Evolutionary conservation across 2,113 vertebrate genomes (phyloP).

Genomic region (Pterocles gutturalis): DNA sequence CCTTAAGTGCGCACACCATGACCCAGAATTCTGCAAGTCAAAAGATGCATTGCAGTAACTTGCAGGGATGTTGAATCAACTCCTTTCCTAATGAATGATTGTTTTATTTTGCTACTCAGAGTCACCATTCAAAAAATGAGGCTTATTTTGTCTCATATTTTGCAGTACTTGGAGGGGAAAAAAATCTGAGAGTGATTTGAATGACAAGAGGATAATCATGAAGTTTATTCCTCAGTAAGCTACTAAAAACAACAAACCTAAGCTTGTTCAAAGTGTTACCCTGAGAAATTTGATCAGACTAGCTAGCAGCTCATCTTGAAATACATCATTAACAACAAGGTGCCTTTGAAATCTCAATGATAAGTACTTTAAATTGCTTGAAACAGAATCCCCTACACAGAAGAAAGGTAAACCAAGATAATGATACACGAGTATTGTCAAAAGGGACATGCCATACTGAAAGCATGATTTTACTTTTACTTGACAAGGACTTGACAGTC

Average conservation of each 20-base stretch:
- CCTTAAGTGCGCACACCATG: background rate
- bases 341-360: background rate
- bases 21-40: background rate
- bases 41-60: background rate
- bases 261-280: background rate
- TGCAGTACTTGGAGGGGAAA: background rate
- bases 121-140: background rate
- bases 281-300: conserved; percentile 1
- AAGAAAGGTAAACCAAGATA: background rate
- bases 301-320: background rate
- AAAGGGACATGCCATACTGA: background rate
- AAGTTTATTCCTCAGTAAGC: background rate
- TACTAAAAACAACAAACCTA: background rate
- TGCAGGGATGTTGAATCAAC: background rate
- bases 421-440: background rate
- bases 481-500: background rate
- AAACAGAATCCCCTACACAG: background rate
- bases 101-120: background rate
- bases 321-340: background rate
- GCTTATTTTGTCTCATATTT: background rate
- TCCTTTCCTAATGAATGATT: background rate
- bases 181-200: background rate
- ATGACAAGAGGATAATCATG: background rate
- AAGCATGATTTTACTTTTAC: background rate
- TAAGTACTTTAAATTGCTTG: background rate